Evolutionary conservation across 1,140 invertebrate species (phyloP), one percentile per base, ranked within the genome.

Genomic region (Eriosoma lanigerum): DNA sequence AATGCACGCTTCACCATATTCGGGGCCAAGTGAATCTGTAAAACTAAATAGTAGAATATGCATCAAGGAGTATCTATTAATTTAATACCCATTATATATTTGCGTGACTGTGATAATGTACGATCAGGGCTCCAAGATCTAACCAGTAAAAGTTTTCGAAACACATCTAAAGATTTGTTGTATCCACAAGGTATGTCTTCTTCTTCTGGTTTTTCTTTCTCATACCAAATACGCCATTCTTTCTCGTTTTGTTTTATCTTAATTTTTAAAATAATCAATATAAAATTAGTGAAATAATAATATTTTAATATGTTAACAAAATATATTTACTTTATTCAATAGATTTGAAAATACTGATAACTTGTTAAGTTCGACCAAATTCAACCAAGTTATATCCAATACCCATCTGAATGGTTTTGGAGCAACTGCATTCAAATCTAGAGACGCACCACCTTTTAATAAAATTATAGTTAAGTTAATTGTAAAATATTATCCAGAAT

Each of bases 361-460:
- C 85, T 96, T 96, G 84, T 92, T 95, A 5, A 98, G 93, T 86
- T 98, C 96, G 1, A 98, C 96, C 73, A 98, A 87, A 88, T 98
- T 98, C 21, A 98, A 85, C 97, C 97, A 98, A 1, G 96, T 97
- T 56, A 97, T 93, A 84, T 98, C 96, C 12, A 96, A 87, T 83
- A 98, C 96, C 97, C 97, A 98, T 83, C 90, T 91, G 85, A 96
- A 97, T 13, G 96, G 96, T 87, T 98, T 98, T 0, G 95, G 93
- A 19, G 90, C 88, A 0, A 97, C 96, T 15, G 94, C 94, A 86
- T 98, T 97, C 62, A 98, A 87, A 87, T 98, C 96, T 70, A 98
- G 86, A 0, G 96, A 97, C 15, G 96, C 96, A 1, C 96, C 96
- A 81, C 96, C 89, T 89, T 48, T 17, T 82, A 17, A 81, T 64